Evolutionary conservation across 2,888 invertebrate species (phyloP), one percentile per base, ranked within the genome.

Genomic region (Baccha elongata): DNA sequence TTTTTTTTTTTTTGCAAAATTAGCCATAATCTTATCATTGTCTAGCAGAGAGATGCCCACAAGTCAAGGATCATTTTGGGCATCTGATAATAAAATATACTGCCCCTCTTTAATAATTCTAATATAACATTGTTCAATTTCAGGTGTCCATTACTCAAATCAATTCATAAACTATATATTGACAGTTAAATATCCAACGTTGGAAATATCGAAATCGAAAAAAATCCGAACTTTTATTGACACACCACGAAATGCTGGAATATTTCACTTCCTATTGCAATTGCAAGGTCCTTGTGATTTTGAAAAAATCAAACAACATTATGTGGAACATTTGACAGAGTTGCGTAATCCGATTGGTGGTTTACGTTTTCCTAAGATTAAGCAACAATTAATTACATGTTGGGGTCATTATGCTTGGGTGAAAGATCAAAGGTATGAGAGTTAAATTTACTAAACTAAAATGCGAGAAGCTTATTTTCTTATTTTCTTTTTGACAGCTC

Each of bases 351-450:
- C 93, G 86, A 89, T 91, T 42, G 94, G 94, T 0, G 83, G 92
- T 29, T 88, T 94, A 7, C 91, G 92, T 87, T 95, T 94, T 87
- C 94, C 94, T 0, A 93, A 95, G 74, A 89, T 96, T 32, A 92
- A 93, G 2, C 94, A 94, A 64, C 91, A 92, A 40, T 89, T 96
- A 52, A 93, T 94, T 0, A 94, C 94, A 0, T 93, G 94, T 86
- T 96, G 94, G 93, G 95, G 95, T 0, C 93, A 94, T 85, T 96
- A 96, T 88, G 96, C 95, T 0, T 96, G 96, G 90, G 89, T 89
- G 0, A 90, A 89, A 53, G 89, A 90, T 35, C 88, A 83, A 74
- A 90, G 89, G 96, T 92, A 92, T 79, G 81, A 8, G 0, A 44
- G n/a, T n/a, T n/a, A 15, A 10, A 13, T n/a, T n/a, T n/a, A n/a